A percentile compares a stretch with the other conserved stretches of the same genome.
phyloP scores from a whole-genome alignment of 2,888 invertebrate species.

The Drosophila birchii region DNA sequence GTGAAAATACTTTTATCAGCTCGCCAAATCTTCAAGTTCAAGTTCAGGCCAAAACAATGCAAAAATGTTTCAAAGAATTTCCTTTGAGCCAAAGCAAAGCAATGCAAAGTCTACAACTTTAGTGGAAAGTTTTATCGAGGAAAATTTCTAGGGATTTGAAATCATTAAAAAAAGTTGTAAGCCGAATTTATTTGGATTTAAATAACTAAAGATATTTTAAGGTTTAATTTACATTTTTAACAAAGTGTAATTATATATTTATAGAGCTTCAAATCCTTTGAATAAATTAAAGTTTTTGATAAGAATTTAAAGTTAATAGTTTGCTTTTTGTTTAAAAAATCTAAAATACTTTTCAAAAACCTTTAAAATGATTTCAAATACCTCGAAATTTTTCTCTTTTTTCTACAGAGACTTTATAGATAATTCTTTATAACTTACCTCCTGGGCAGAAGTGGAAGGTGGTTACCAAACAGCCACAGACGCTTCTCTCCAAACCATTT shows the following conservation, averaged over 20 bases:
- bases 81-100: conserved; percentile 7
- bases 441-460: conserved; percentile 92
- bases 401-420: too few relatives aligned
- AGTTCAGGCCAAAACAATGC: conserved; percentile 45
- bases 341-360: too few relatives aligned
- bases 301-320: too few relatives aligned
- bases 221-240: background rate
- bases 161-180: background rate
- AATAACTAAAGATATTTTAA: background rate
- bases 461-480: conserved; percentile 95
- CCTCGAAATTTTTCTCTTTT: background rate
- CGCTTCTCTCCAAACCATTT: conserved; percentile 96
- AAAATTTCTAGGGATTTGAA: background rate
- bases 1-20: conserved; percentile 40
- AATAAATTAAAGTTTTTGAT: too few relatives aligned
- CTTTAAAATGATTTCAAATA: background rate
- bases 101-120: conserved; percentile 7
- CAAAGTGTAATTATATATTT: background rate
- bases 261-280: too few relatives aligned
- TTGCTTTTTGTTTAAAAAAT: too few relatives aligned
- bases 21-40: conserved; percentile 58
- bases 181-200: background rate
- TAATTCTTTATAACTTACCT: conserved; percentile 86
- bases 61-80: background rate
- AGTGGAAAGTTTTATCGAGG: background rate